These are phyloP conservation scores for Stichodactyla mertensii DNA, from an alignment of 64 coral and sea anemone species.

Conservation along the genomic window DNA sequence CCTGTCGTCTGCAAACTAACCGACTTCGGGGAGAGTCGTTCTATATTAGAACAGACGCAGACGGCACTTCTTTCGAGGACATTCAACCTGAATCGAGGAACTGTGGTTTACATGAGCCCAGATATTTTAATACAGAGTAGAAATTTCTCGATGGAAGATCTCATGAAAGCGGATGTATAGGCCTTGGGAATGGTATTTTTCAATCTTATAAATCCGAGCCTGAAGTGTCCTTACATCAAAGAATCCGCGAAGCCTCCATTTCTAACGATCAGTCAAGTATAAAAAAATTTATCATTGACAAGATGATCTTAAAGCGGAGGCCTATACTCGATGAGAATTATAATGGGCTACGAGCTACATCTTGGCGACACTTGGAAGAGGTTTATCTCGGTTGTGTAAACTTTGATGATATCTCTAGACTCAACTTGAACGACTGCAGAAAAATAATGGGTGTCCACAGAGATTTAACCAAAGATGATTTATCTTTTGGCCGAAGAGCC, in stretches of 20 bases:
- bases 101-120: constrained; percentile 35
- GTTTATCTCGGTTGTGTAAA: background rate
- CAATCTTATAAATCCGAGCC: constrained; percentile 7
- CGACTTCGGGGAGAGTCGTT: background rate
- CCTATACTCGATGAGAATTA: background rate
- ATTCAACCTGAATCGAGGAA: constrained; percentile 24
- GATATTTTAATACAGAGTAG: constrained; percentile 17
- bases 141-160: background rate
- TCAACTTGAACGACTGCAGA: no score
- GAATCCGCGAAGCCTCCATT: constrained; percentile 16
- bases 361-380: background rate
- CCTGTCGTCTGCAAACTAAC: background rate
- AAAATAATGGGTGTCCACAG: no score
- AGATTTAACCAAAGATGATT: no score
- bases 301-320: background rate
- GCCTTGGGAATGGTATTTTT: constrained; percentile 41
- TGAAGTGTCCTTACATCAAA: background rate
- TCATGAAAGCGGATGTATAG: constrained; percentile 49
- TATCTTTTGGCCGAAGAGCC: no score
- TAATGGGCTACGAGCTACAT: background rate
- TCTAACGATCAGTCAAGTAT: background rate
- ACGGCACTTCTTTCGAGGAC: background rate
- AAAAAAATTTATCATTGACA: background rate
- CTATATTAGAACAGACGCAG: constrained; percentile 10
- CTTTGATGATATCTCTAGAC: no score